phyloP scores from a whole-genome alignment of 2,113 vertebrate species.

The Sitta europaea region DNA sequence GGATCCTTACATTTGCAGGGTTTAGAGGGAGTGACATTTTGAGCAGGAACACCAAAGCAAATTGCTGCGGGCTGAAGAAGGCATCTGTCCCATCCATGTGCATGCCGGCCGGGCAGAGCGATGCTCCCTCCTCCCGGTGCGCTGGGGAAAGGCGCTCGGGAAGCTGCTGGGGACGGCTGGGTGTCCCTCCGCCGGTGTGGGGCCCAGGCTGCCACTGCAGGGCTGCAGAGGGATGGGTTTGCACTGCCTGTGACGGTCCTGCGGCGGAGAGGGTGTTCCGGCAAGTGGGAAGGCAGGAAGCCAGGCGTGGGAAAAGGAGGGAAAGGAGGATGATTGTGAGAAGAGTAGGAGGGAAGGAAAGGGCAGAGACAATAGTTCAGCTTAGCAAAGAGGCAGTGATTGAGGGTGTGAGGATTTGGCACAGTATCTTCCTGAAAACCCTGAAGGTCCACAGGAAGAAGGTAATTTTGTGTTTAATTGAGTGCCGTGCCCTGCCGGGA shows the following conservation, averaged over 20 bases:
- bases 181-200: not conserved
- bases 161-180: accelerated
- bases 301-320: conserved; percentile 48
- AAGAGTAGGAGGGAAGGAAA: conserved; percentile 45
- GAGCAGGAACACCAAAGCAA: not conserved
- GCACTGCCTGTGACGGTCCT: accelerated
- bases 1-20: not conserved
- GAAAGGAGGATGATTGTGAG: conserved; percentile 11
- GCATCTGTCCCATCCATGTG: not conserved
- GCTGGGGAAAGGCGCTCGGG: accelerated
- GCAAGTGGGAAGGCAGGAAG: conserved; percentile 26
- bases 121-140: accelerated
- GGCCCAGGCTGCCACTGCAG: not conserved
- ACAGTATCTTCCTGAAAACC: not conserved
- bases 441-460: conserved; percentile 38
- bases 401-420: conserved; percentile 37
- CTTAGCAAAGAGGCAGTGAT: not conserved
- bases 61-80: not conserved
- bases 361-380: conserved; percentile 26
- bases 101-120: not conserved
- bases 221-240: not conserved
- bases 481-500: not conserved
- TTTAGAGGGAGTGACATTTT: not conserved
- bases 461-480: conserved; percentile 9
- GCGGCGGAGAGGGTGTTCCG: not conserved